Conservation (phyloP, 2,797 vertebrate genomes). For the Sus cebifrons region DNA sequence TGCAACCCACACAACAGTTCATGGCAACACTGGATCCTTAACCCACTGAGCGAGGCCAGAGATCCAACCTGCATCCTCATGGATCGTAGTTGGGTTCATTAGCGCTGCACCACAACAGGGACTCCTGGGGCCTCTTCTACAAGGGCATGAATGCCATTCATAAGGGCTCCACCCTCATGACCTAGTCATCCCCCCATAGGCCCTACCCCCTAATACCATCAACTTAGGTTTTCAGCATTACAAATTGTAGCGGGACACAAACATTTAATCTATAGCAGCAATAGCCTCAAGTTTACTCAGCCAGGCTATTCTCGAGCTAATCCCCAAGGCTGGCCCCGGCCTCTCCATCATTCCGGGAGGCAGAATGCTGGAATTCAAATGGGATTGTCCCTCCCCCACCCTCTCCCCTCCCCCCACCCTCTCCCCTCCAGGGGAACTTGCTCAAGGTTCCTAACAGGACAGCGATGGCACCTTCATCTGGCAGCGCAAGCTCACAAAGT, state of each 20-base stretch:
- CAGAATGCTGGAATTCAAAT: background rate
- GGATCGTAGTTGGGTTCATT: too few relatives aligned
- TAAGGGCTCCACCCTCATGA: background rate
- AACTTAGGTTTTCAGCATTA: background rate
- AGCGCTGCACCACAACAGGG: too few relatives aligned
- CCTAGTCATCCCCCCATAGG: background rate
- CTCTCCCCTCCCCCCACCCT: background rate
- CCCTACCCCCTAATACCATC: background rate
- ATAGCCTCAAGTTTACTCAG: background rate
- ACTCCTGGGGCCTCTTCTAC: background rate
- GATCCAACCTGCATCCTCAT: too few relatives aligned
- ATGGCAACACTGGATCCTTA: too few relatives aligned
- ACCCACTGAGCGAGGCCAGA: too few relatives aligned
- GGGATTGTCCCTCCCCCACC: background rate
- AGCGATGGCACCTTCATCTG: background rate
- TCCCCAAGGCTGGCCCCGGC: background rate
- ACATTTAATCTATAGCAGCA: background rate
- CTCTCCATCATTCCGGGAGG: background rate
- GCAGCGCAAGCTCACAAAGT: too few relatives aligned
- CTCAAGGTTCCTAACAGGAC: background rate
- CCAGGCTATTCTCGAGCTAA: background rate
- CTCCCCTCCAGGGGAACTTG: background rate
- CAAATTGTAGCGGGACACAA: background rate
- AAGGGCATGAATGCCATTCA: background rate
- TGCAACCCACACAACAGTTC: too few relatives aligned